A percentile compares a stretch with the other conserved stretches of the same genome.
Conservation (phyloP, 2,888 invertebrate species). For the Pachymerium ferrugineum region DNA sequence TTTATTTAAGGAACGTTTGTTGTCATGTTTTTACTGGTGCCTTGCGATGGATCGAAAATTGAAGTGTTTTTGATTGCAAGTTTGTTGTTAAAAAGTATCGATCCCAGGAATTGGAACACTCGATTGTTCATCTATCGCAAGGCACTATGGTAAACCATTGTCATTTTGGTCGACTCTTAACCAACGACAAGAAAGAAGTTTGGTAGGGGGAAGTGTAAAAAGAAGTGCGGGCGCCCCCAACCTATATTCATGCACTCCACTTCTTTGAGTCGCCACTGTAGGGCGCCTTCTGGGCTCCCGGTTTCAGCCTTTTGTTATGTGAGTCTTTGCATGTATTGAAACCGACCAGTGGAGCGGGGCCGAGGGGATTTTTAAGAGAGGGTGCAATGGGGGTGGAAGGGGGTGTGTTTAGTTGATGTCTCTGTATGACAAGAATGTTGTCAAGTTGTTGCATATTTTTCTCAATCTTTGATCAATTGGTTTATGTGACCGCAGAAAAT, state of each 20-base stretch:
- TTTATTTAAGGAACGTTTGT: no score
- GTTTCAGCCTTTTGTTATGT: not conserved
- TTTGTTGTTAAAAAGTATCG: no score
- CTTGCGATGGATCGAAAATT: no score
- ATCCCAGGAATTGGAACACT: no score
- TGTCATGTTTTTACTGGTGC: not conserved
- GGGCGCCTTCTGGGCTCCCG: not conserved
- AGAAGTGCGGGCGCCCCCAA: constrained; percentile 21
- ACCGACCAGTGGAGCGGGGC: not conserved
- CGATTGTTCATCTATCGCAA: no score
- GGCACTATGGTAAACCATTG: not conserved
- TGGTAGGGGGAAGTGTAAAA: not conserved
- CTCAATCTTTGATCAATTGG: no score
- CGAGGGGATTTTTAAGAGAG: not conserved
- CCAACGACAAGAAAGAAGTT: constrained; percentile 13
- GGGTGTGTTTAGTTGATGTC: not conserved
- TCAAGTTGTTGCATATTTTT: no score
- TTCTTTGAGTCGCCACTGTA: constrained; percentile 10
- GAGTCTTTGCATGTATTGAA: not conserved
- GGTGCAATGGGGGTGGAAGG: not conserved
- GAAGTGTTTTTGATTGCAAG: not conserved
- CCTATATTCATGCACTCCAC: constrained; percentile 15
- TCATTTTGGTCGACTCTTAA: constrained; percentile 18
- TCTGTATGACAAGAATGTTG: not conserved
- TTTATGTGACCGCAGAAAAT: constrained; percentile 11